Conservation (phyloP, 2,888 invertebrate genomes). For the Stramonita haemastoma region DNA sequence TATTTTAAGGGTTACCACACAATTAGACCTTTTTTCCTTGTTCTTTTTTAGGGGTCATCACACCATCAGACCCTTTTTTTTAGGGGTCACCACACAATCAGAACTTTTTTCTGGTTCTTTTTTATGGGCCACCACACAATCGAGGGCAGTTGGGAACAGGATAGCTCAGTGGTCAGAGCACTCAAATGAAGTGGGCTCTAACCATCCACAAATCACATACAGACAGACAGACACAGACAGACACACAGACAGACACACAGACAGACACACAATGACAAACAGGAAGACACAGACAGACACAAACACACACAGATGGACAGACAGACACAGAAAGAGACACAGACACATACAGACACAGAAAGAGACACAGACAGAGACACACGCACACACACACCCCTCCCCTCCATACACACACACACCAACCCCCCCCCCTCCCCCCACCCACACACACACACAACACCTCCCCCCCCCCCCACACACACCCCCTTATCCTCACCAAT, state of each 20-base stretch:
- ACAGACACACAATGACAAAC: background rate
- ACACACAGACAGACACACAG: background rate
- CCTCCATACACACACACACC: background rate
- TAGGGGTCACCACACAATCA: no score
- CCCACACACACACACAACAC: background rate
- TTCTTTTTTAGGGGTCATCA: no score
- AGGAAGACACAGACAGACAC: background rate
- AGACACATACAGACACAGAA: background rate
- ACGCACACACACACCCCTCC: background rate
- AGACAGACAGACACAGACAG: background rate
- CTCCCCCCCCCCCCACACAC: no score
- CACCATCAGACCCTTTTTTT: no score
- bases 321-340: background rate
- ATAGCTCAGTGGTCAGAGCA: no score
- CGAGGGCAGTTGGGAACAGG: no score
- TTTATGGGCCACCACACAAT: no score
- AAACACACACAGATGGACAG: background rate
- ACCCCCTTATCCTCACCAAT: slow-evolving; percentile 57
- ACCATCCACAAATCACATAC: background rate
- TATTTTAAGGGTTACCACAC: no score
- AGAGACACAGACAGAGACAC: background rate
- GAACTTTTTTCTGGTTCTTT: no score
- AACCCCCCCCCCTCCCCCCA: no score
- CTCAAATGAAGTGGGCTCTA: no score
- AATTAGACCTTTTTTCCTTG: no score